phyloP scores from a whole-genome alignment of 2,797 vertebrate species.

The Spinibarbus caldwelli region DNA sequence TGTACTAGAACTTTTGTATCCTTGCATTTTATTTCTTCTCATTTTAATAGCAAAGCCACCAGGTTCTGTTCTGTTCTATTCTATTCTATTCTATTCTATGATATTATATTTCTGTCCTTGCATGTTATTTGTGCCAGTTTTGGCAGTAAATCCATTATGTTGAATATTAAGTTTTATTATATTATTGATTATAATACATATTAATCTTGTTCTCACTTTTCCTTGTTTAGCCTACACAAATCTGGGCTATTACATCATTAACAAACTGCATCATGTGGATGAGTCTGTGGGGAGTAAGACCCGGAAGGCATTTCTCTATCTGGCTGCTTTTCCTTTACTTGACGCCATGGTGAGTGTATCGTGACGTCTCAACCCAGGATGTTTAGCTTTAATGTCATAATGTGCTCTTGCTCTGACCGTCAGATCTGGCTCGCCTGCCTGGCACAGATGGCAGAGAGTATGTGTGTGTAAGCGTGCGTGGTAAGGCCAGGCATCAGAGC shows the following conservation, averaged over 20 bases:
- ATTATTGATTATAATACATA: neutral
- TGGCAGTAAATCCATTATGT: neutral
- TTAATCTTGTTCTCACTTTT: constrained; percentile 1
- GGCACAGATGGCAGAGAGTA: constrained; percentile 48
- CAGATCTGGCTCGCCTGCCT: constrained; percentile 18
- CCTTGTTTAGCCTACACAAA: constrained; percentile 88
- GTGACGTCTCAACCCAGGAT: neutral
- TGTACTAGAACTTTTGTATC: too few relatives aligned
- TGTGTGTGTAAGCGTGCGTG: constrained; percentile 8
- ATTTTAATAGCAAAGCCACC: too few relatives aligned
- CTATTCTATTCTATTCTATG: too few relatives aligned
- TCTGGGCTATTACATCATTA: constrained; percentile 99
- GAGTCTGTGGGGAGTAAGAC: constrained; percentile 96
- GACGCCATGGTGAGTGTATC: constrained; percentile 92
- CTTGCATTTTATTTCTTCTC: too few relatives aligned
- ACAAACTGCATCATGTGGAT: constrained; percentile 98
- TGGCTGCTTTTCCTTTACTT: constrained; percentile 96
- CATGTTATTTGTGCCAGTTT: neutral
- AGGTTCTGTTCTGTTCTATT: too few relatives aligned
- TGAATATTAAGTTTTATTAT: neutral
- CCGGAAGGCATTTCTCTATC: constrained; percentile 93
- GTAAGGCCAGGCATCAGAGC: neutral
- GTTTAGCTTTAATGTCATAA: constrained; percentile 7
- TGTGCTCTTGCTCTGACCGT: neutral
- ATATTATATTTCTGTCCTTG: neutral